These are phyloP conservation scores for Cardiocondyla obscurior DNA, from an alignment of 1,140 invertebrate species.

Conservation along the genomic window DNA sequence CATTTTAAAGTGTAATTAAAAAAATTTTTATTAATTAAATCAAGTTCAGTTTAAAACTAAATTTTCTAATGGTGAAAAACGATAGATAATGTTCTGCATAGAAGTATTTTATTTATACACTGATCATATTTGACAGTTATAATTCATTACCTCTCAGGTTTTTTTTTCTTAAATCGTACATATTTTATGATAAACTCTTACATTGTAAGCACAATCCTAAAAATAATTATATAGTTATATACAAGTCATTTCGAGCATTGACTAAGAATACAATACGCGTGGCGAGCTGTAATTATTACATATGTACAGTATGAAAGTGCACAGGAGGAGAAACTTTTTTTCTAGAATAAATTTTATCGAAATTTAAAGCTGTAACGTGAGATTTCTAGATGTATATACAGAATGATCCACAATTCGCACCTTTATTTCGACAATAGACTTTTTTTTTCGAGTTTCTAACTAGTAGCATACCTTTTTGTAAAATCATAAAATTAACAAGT, in stretches of 20 bases:
- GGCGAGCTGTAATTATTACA: slow-evolving; percentile 70
- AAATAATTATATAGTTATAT: slow-evolving; percentile 72
- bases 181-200: slow-evolving; percentile 58
- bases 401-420: not conserved
- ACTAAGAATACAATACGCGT: slow-evolving; percentile 75
- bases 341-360: slow-evolving; percentile 39
- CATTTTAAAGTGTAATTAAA: not conserved
- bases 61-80: not conserved
- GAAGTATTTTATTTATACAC: slow-evolving; percentile 72
- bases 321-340: slow-evolving; percentile 50
- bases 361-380: not conserved
- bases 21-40: no score
- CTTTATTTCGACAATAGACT: slow-evolving; percentile 1
- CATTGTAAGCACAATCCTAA: slow-evolving; percentile 62
- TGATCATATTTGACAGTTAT: slow-evolving; percentile 65
- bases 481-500: not conserved
- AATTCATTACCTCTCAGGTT: slow-evolving; percentile 62
- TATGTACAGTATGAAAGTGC: slow-evolving; percentile 62
- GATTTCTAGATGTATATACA: not conserved
- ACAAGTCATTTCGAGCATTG: slow-evolving; percentile 75
- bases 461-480: not conserved
- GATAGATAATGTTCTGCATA: slow-evolving; percentile 13
- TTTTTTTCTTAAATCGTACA: slow-evolving; percentile 57
- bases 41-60: not conserved
- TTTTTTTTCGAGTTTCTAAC: slow-evolving; percentile 5